These are phyloP conservation scores for Muscidifurax raptorellus DNA, from an alignment of 1,140 invertebrate genomes.

Conservation along the genomic window DNA sequence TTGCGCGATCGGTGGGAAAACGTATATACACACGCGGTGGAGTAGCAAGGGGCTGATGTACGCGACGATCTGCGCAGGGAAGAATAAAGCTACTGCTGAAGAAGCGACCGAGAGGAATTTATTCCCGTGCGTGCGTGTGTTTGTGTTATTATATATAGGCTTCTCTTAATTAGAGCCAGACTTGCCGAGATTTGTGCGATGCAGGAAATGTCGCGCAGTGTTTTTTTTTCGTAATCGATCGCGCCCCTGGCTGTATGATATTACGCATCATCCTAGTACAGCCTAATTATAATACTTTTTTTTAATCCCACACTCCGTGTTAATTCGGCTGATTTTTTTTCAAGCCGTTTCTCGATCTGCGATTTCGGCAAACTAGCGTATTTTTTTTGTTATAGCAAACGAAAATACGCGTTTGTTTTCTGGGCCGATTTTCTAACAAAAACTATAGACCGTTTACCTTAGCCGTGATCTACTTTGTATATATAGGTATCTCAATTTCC, in stretches of 20 bases:
- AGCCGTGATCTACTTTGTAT: too few species aligned
- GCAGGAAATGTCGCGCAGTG: conserved; percentile 16
- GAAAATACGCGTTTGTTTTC: neutral
- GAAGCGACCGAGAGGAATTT: conserved; percentile 26
- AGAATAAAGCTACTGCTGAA: neutral
- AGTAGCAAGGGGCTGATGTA: neutral
- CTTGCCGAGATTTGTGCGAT: neutral
- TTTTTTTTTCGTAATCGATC: conserved; percentile 25
- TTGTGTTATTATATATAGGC: neutral
- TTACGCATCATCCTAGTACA: neutral
- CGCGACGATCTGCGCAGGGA: neutral
- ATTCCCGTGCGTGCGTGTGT: neutral
- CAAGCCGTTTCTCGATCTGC: neutral
- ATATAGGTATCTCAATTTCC: neutral
- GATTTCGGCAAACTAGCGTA: neutral
- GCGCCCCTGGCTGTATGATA: neutral
- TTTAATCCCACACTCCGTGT: neutral
- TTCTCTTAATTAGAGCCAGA: conserved; percentile 46
- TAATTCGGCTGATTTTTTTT: neutral
- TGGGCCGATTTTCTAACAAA: neutral
- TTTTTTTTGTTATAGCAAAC: neutral
- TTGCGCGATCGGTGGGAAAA: conserved; percentile 27
- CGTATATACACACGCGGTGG: neutral
- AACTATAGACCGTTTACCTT: neutral
- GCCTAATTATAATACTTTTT: conserved; percentile 29